A percentile compares a stretch with the other conserved stretches of the same genome.
phyloP scores from a whole-genome alignment of 2,113 vertebrate genomes.

The Carettochelys insculpta region DNA sequence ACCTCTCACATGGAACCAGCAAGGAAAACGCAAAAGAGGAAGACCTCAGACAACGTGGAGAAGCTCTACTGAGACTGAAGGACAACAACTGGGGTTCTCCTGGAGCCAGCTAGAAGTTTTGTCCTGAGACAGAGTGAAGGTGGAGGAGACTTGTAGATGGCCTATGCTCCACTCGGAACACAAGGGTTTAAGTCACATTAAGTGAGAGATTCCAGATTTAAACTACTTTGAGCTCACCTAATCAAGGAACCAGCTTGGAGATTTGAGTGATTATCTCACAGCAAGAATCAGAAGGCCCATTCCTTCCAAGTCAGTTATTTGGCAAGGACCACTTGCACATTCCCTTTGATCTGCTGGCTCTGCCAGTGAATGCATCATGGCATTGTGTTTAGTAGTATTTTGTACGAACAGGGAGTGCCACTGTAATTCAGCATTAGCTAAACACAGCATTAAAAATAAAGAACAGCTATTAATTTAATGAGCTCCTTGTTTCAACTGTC shows the following conservation, averaged over 20 bases:
- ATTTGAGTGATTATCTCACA: background rate
- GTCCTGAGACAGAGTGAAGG: too few species aligned
- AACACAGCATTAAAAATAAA: constrained; percentile 75
- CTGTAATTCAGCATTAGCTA: constrained; percentile 70
- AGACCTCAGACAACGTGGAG: too few species aligned
- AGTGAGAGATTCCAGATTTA: background rate
- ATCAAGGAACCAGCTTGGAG: background rate
- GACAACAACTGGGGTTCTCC: too few species aligned
- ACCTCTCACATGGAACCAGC: too few species aligned
- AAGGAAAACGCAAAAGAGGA: too few species aligned
- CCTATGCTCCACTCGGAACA: too few species aligned
- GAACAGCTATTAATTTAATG: constrained; percentile 75
- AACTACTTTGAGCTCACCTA: constrained; percentile 2
- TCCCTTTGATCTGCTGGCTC: background rate
- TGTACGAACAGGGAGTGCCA: constrained; percentile 35
- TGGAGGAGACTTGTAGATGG: too few species aligned
- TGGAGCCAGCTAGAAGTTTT: too few species aligned
- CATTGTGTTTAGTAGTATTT: constrained; percentile 35
- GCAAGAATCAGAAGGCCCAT: background rate
- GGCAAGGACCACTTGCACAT: background rate
- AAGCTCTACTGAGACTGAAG: too few species aligned
- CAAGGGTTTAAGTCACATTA: too few species aligned
- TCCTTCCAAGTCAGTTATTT: background rate
- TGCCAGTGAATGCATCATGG: background rate
- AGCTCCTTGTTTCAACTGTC: constrained; percentile 66